Base-by-base conservation (phyloP, 2,888 invertebrate species). In the Eupithecia vulgata region DNA sequence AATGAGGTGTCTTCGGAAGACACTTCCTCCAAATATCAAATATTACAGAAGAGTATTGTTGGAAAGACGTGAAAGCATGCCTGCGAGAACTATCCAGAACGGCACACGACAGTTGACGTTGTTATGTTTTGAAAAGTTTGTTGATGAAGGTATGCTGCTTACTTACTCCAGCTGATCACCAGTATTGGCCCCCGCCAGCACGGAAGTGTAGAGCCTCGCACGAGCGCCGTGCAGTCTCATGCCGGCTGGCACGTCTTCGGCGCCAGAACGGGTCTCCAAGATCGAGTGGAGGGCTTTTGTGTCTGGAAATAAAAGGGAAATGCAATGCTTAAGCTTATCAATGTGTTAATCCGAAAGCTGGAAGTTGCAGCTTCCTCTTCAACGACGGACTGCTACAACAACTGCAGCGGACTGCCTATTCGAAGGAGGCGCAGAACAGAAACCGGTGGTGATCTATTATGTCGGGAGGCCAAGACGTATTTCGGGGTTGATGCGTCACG, bases 141-240 rank as follows among this genome's bases (percentile, higher is more conserved):
- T 7, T 37, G 37, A 40, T 40, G 13, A 42, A 42, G 30, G 10
- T 35, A 13, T 37, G 17, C 61, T 59, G 61, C 15, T 34, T 62
- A 78, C 89, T 88, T 30, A 93, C 93, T 91, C 90, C 15, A 89
- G 81, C 70, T 92, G 93, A 70, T 93, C 93, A 0, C 92, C 92
- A 8, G 90, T 86, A 69, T 83, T 89, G 8, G 89, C 88, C 5
- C 92, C 92, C 5, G 92, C 92, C 45, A 93, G 82, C n/a, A 94
- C 94, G 0, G 93, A 93, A 0, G 94, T 94, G 82, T 93, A 94
- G 8, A 94, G 90, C 57, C 91, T 79, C 0, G 92, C 94, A 0
- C 93, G 83, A 0, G 91, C 87, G 6, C 92, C 93, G 80, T 93
- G 94, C 65, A 94, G 83, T 71, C 91, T 81, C 93, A 92, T 93